Base-by-base conservation (phyloP, 2,113 vertebrate species). In the Vidua chalybeata region DNA sequence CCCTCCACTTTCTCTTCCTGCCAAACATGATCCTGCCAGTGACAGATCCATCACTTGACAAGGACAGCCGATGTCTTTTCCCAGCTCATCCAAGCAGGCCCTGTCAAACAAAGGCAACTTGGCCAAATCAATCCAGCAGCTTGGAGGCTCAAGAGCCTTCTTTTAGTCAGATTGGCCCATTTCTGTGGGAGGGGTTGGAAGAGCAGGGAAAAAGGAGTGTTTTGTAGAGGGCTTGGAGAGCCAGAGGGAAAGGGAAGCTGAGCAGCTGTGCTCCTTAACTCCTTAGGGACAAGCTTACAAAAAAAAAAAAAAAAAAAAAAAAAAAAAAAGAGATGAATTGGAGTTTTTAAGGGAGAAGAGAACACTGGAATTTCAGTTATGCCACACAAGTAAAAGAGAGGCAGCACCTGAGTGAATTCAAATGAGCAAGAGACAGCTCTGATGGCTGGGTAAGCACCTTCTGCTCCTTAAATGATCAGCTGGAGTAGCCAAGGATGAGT, bases 191-290 rank as follows among this genome's bases (percentile, higher is more conserved):
- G 73, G 80, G 31, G 28, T 27, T 93, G 90, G 87, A 16, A 87
- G 62, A 81, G 46, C 77, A 89, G 75, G 81, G 77, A 5, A 75
- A 88, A 11, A 37, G 48, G 28, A 69, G 28, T 3, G 27, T 89
- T 95, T 56, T 93, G 81, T 69, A 82, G 75, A 92, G 58, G 66
- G 73, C 30, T 49, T 30, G n/a, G 69, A 82, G 89, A 94, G 76
- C 17, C 61, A 64, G 37, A 75, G 79, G 77, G 54, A 90, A 82
- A 72, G 45, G 77, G 73, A 75, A 75, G 74, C 30, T 19, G 69
- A 91, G 71, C 77, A 94, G 89, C 35, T 96, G 80, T 33, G 58
- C 1, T n/a, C 35, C 37, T 93, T 84, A 80, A 92, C 48, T 78
- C 83, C 72, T 85, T 21, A 41, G 56, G 63, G 68, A 78, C 56